These are phyloP conservation scores for Philereme transversata DNA, from an alignment of 2,888 invertebrate species.

Conservation along the genomic window DNA sequence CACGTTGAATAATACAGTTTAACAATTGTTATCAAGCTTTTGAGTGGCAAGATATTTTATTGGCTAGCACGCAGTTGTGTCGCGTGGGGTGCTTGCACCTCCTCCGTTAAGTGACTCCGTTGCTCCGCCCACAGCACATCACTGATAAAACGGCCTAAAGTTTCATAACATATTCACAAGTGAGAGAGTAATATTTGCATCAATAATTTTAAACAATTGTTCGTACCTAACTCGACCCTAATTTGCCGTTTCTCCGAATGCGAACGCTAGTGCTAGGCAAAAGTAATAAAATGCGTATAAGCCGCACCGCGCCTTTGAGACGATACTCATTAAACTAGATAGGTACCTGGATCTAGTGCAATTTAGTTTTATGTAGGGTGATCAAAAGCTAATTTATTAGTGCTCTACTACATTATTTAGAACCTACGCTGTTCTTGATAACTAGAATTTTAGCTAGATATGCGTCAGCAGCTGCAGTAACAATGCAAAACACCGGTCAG, in stretches of 20 bases:
- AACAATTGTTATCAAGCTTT: constrained; percentile 56
- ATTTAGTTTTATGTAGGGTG: constrained; percentile 7
- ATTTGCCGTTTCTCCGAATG: constrained; percentile 43
- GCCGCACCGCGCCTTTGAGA: constrained; percentile 41
- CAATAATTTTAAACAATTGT: constrained; percentile 35
- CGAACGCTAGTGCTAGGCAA: constrained; percentile 44
- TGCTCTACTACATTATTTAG: constrained; percentile 2
- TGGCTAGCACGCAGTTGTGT: constrained; percentile 44
- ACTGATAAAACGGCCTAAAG: constrained; percentile 35
- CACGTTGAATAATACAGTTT: constrained; percentile 49
- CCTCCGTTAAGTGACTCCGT: constrained; percentile 46
- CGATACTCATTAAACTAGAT: constrained; percentile 45
- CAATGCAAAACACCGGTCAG: constrained; percentile 18
- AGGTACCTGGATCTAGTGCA: constrained; percentile 7
- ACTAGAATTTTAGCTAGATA: constrained; percentile 10
- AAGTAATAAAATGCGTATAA: constrained; percentile 52
- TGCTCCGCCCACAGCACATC: constrained; percentile 49
- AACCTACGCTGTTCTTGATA: constrained; percentile 1
- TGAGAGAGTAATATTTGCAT: constrained; percentile 33
- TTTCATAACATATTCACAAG: constrained; percentile 35
- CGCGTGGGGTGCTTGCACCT: constrained; percentile 54
- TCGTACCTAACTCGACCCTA: constrained; percentile 25
- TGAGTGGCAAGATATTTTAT: constrained; percentile 54
- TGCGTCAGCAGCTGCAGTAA: constrained; percentile 20
- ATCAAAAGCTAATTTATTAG: constrained; percentile 13